Base-by-base conservation (phyloP, 2,888 invertebrate genomes). In the Parochlus steinenii region DNA sequence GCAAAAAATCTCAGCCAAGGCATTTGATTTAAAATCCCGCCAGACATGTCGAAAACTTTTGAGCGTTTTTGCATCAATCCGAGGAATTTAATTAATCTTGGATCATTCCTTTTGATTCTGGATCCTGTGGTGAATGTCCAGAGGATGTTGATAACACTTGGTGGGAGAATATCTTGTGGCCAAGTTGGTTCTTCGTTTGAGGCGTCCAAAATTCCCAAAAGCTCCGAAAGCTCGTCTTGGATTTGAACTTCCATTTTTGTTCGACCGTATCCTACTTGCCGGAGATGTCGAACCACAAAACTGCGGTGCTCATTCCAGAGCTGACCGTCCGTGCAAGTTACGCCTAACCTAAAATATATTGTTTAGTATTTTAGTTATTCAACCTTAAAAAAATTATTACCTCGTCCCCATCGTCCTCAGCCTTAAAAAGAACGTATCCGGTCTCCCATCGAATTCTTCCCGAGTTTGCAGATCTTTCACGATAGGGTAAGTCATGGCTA, bases 1-100 rank as follows among this genome's bases (percentile, higher is more conserved):
- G 67, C 66, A 14, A 77, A 42, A 47, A 63, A 62, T 33, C 75
- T 57, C 30, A 75, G 43, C 71, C 71, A 75, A 2, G 76, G 74
- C 41, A 67, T 61, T 44, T 67, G 62, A 6, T 63, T 57, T 14
- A 76, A 49, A n/a, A 64, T 33, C 1, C 74, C 71, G 3, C 71
- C 71, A 16, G 60, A 52, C 48, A 71, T 60, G 47, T 71, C 69
- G 43, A 72, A 71, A 1, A 63, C 62, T 44, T 60, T 62, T 1
- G 65, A 58, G 28, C 73, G 52, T 22, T 54, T 48, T 20, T 54
- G 50, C 45, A 73, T 50, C 6, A 71, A 48, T 6, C 56, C 48
- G 5, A 72, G 46, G 6, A 72, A 48, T 4, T 50, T 49, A 2
- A 52, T 44, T 23, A 71, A 44, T 11, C 57, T 51, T 5, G 51